phyloP scores from a whole-genome alignment of 2,113 vertebrate genomes.

The Guaruba guarouba region DNA sequence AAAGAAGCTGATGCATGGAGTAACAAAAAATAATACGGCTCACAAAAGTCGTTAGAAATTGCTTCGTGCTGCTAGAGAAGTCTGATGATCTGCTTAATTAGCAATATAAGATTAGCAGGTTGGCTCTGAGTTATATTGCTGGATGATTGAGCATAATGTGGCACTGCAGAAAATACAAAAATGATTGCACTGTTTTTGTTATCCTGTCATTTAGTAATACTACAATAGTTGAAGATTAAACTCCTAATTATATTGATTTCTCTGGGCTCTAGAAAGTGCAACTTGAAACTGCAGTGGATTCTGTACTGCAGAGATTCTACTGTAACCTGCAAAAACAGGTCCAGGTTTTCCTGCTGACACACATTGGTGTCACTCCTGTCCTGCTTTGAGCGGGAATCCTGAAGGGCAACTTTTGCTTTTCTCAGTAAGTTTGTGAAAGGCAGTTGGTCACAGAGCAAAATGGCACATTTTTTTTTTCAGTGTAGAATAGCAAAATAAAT shows the following conservation, averaged over 20 bases:
- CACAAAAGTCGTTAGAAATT: not conserved
- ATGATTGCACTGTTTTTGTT: not conserved
- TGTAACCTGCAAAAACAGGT: not conserved
- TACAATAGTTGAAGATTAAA: not conserved
- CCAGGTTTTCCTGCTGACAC: not conserved
- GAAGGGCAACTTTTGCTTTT: not conserved
- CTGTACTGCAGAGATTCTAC: not conserved
- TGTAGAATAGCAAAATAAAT: not conserved
- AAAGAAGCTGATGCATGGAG: not conserved
- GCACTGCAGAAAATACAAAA: not conserved
- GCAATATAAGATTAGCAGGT: not conserved
- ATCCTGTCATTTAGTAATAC: not conserved
- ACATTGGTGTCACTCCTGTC: not conserved
- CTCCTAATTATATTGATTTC: not conserved
- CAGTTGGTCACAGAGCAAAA: not conserved
- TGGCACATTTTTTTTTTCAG: not conserved
- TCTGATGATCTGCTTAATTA: slow-evolving; percentile 18
- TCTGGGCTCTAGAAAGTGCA: not conserved
- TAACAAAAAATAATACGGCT: not conserved
- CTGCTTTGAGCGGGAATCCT: not conserved
- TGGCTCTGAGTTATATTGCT: not conserved
- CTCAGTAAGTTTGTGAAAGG: not conserved
- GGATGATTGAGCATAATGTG: not conserved
- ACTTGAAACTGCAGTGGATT: not conserved
- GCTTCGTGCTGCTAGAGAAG: not conserved